phyloP scores from a whole-genome alignment of 2,888 invertebrate species.

The Physocephala rufipes region DNA sequence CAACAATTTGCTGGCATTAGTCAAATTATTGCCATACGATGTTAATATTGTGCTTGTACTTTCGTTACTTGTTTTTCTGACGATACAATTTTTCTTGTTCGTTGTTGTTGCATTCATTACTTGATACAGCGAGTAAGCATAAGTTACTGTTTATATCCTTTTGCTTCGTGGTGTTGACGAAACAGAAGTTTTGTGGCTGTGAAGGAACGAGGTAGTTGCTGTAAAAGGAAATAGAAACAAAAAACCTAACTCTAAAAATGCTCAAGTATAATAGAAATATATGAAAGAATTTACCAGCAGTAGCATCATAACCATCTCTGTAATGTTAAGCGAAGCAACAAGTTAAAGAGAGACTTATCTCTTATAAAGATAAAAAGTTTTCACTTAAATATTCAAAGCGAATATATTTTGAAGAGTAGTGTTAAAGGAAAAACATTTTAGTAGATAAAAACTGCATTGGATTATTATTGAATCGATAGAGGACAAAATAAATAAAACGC shows the following conservation, averaged over 20 bases:
- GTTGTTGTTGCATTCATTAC: background rate
- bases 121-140: slow-evolving; percentile 12
- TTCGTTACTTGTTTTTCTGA: slow-evolving; percentile 33
- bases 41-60: slow-evolving; percentile 15
- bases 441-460: too few species aligned
- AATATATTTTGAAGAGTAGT: too few species aligned
- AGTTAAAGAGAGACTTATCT: slow-evolving; percentile 30
- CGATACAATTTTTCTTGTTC: background rate
- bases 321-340: slow-evolving; percentile 24
- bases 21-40: slow-evolving; percentile 45
- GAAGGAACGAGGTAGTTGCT: slow-evolving; percentile 23
- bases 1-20: slow-evolving; percentile 48
- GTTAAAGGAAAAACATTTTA: too few species aligned
- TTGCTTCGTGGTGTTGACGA: slow-evolving; percentile 14
- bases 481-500: too few species aligned
- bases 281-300: background rate
- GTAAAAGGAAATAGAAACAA: slow-evolving; percentile 6
- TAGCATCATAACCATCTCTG: background rate
- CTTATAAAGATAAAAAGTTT: too few species aligned
- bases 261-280: too few species aligned
- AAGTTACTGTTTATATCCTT: slow-evolving; percentile 29
- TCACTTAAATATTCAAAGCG: too few species aligned
- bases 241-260: too few species aligned
- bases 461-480: too few species aligned
- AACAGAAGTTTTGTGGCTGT: slow-evolving; percentile 24